Conservation (phyloP, 2,113 vertebrate genomes). For the Tetrao urogallus region DNA sequence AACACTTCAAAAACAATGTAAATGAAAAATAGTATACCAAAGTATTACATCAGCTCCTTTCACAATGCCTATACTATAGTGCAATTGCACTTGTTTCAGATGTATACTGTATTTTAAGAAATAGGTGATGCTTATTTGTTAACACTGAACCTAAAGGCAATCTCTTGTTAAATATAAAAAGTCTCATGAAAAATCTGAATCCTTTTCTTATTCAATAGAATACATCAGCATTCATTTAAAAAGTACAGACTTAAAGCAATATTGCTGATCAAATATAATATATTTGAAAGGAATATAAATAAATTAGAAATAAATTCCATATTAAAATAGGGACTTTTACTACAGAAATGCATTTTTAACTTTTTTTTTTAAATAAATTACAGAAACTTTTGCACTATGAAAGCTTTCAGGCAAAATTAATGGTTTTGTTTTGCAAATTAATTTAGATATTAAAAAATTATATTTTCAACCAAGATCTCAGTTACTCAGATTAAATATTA, state of each 20-base stretch:
- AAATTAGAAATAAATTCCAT: slow-evolving; percentile 77
- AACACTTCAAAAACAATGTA: background rate
- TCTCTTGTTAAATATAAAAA: background rate
- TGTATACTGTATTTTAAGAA: background rate
- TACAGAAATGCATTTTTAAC: slow-evolving; percentile 80
- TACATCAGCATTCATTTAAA: background rate
- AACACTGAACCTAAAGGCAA: background rate
- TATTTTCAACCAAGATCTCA: slow-evolving; percentile 92
- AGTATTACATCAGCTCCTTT: background rate
- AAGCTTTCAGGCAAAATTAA: slow-evolving; percentile 87
- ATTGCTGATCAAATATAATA: slow-evolving; percentile 77
- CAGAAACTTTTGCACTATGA: slow-evolving; percentile 83
- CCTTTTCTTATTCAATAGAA: slow-evolving; percentile 2
- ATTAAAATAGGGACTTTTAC: slow-evolving; percentile 77
- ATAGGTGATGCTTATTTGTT: background rate
- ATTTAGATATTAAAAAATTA: slow-evolving; percentile 92
- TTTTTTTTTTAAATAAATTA: slow-evolving; percentile 82
- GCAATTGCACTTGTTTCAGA: background rate
- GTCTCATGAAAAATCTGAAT: background rate
- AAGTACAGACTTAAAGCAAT: slow-evolving; percentile 48
- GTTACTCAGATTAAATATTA: slow-evolving; percentile 93
- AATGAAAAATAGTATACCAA: background rate
- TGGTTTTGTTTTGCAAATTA: slow-evolving; percentile 90
- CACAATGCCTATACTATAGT: background rate
- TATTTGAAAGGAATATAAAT: background rate